A percentile compares a stretch with the other conserved stretches of the same genome.
These are phyloP conservation scores for Protodeltote pygarga DNA, from an alignment of 2,888 invertebrate genomes.

Conservation along the genomic window DNA sequence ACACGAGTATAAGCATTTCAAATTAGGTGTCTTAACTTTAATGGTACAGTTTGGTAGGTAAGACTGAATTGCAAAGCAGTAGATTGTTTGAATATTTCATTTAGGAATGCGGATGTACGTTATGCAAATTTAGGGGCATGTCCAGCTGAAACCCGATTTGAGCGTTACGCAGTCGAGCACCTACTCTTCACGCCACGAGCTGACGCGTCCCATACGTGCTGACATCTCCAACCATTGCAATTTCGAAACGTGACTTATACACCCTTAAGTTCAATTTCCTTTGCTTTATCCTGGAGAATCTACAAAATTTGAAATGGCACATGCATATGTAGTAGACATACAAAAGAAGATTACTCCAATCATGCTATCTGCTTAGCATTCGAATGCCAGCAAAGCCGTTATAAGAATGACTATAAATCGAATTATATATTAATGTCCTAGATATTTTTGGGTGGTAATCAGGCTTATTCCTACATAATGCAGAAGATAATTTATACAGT, in stretches of 20 bases:
- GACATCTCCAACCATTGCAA: conserved; percentile 16
- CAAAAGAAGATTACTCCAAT: conserved; percentile 55
- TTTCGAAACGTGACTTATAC: conserved; percentile 32
- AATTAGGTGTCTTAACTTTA: conserved; percentile 55
- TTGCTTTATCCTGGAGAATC: conserved; percentile 26
- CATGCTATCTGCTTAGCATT: conserved; percentile 46
- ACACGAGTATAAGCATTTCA: conserved; percentile 22
- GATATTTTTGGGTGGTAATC: conserved; percentile 18
- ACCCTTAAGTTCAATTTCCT: conserved; percentile 45
- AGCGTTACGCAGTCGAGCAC: conserved; percentile 63
- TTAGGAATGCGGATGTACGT: conserved; percentile 55
- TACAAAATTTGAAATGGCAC: conserved; percentile 50
- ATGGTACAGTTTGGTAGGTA: conserved; percentile 24
- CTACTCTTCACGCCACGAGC: conserved; percentile 56
- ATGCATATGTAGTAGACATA: conserved; percentile 56
- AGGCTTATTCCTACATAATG: conserved; percentile 22
- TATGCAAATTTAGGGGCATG: conserved; percentile 67
- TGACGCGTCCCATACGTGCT: conserved; percentile 55
- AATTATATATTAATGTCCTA: conserved; percentile 29
- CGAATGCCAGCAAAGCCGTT: conserved; percentile 32
- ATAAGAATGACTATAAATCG: conserved; percentile 38
- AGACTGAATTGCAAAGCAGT: conserved; percentile 52
- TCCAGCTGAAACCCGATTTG: conserved; percentile 67
- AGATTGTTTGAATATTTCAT: conserved; percentile 67
- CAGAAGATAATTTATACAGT: conserved; percentile 25